These are phyloP conservation scores for Macrophya annulata DNA, from an alignment of 2,888 invertebrate species.

Conservation along the genomic window DNA sequence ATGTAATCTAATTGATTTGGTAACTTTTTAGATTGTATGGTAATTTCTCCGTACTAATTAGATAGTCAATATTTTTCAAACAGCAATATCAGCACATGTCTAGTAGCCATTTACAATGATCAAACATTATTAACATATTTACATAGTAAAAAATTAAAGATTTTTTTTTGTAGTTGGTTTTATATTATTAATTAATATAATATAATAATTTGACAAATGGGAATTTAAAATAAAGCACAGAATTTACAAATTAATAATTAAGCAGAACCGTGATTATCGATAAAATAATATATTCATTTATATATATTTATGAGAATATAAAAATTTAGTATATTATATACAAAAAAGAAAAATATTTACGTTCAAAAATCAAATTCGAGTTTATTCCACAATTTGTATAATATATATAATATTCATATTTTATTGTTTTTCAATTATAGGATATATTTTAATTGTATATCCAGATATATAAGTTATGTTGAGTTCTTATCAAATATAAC, in stretches of 20 bases:
- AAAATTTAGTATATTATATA: slow-evolving; percentile 32
- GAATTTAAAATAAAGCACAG: background rate
- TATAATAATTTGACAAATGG: background rate
- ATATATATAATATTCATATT: slow-evolving; percentile 7
- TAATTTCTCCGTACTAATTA: background rate
- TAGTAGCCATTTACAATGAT: slow-evolving; percentile 48
- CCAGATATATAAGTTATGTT: slow-evolving; percentile 9
- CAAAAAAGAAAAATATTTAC: slow-evolving; percentile 17
- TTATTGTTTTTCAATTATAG: slow-evolving; percentile 14
- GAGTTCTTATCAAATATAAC: background rate
- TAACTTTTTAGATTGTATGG: slow-evolving; percentile 11
- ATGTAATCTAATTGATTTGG: background rate
- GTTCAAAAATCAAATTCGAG: slow-evolving; percentile 37
- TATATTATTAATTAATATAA: slow-evolving; percentile 25
- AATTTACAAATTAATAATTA: background rate
- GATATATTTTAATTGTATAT: background rate
- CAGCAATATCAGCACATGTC: slow-evolving; percentile 42
- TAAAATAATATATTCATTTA: slow-evolving; percentile 49
- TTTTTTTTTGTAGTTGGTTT: slow-evolving; percentile 1
- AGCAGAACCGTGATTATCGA: slow-evolving; percentile 13
- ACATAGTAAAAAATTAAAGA: slow-evolving; percentile 5
- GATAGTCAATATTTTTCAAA: slow-evolving; percentile 6
- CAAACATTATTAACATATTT: slow-evolving; percentile 33
- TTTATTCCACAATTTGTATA: slow-evolving; percentile 10
- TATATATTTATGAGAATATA: slow-evolving; percentile 49